A percentile compares a stretch with the other conserved stretches of the same genome.
Conservation (phyloP, 2,113 vertebrate species). For the Lichenostomus cassidix region DNA sequence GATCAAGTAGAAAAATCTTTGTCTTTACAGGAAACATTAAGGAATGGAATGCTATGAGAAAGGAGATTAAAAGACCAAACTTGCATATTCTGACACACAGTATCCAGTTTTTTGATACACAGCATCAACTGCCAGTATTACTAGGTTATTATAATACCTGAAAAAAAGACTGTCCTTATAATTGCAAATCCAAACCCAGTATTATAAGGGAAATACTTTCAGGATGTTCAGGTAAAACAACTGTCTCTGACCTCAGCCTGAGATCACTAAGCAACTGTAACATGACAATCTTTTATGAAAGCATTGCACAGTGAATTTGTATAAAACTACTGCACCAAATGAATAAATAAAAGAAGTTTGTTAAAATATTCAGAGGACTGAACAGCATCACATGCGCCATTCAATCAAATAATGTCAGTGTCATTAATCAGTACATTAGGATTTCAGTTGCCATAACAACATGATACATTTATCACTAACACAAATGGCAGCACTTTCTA, state of each 20-base stretch:
- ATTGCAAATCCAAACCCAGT: not conserved
- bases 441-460: conserved; percentile 73
- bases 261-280: not conserved
- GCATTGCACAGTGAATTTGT: not conserved
- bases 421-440: conserved; percentile 67
- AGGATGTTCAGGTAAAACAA: not conserved
- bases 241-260: not conserved
- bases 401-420: conserved; percentile 59
- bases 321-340: not conserved
- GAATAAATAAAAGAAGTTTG: conserved; percentile 17
- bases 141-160: not conserved
- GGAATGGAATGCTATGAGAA: not conserved
- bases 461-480: conserved; percentile 63
- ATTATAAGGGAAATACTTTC: not conserved
- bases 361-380: conserved; percentile 45
- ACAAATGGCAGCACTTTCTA: conserved; percentile 63
- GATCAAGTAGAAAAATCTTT: not conserved
- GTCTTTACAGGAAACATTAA: not conserved
- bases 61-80: not conserved
- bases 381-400: conserved; percentile 28
- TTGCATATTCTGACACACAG: not conserved
- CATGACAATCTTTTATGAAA: not conserved
- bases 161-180: not conserved
- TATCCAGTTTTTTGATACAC: not conserved
- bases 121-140: not conserved